Evolutionary conservation across 2,113 vertebrate species (phyloP).

Genomic region (Hystrix cristata): DNA sequence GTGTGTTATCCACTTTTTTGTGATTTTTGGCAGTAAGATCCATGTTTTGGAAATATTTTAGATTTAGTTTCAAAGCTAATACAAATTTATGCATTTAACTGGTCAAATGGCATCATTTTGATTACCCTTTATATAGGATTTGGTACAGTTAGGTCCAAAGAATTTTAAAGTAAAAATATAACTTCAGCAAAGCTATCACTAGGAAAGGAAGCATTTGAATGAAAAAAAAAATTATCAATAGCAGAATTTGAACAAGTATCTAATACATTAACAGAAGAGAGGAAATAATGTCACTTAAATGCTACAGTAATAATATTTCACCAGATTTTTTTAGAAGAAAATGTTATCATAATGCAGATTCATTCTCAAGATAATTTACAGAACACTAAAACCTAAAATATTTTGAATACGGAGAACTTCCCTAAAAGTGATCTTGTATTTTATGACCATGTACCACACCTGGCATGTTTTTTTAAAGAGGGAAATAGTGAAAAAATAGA

Average conservation of each 20-base stretch:
- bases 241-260: background rate
- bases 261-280: background rate
- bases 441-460: background rate
- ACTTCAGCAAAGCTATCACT: background rate
- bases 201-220: background rate
- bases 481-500: background rate
- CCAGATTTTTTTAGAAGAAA: background rate
- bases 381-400: background rate
- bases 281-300: background rate
- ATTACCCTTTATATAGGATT: background rate
- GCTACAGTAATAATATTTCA: background rate
- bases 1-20: background rate
- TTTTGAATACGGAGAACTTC: background rate
- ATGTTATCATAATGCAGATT: background rate
- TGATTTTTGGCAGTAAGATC: background rate
- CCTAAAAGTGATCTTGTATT: background rate
- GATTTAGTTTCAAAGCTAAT: background rate
- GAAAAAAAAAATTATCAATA: background rate
- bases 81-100: background rate
- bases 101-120: background rate
- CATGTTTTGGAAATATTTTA: background rate
- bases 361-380: background rate
- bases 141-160: background rate
- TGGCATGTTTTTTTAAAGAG: background rate
- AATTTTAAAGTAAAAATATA: background rate